These are phyloP conservation scores for Pseudorhombus dupliciocellatus DNA, from an alignment of 2,113 vertebrate species.

Conservation along the genomic window DNA sequence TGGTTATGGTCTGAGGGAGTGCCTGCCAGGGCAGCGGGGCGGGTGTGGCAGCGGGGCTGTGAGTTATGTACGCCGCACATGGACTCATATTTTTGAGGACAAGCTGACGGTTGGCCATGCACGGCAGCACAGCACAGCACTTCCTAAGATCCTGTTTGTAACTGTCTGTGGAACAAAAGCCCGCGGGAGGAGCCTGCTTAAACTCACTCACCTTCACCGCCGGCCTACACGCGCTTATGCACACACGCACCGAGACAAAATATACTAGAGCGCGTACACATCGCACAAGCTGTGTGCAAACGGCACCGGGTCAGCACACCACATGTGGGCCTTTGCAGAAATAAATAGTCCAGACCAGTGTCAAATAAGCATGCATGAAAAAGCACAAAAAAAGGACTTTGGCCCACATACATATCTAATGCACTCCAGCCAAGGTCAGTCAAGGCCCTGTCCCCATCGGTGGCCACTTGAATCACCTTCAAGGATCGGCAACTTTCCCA, in stretches of 20 bases:
- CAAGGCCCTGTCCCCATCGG: conserved; percentile 34
- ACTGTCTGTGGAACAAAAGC: conserved; percentile 75
- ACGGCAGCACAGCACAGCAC: conserved; percentile 63
- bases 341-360: conserved; percentile 62
- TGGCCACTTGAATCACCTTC: conserved; percentile 66
- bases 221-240: conserved; percentile 54
- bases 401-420: conserved; percentile 60
- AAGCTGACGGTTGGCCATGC: conserved; percentile 68
- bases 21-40: conserved; percentile 52
- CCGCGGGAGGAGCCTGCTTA: conserved; percentile 71
- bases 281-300: conserved; percentile 49
- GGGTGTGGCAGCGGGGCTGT: conserved; percentile 42
- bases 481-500: conserved; percentile 65
- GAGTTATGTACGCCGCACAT: conserved; percentile 70
- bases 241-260: conserved; percentile 38
- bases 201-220: conserved; percentile 80
- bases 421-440: conserved; percentile 58
- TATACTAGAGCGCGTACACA: background rate
- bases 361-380: conserved; percentile 66
- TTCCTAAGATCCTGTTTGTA: conserved; percentile 79
- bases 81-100: conserved; percentile 75
- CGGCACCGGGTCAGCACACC: conserved; percentile 60
- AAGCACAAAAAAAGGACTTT: conserved; percentile 66
- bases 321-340: conserved; percentile 67
- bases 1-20: conserved; percentile 57